phyloP scores from a whole-genome alignment of 2,797 vertebrate genomes.

The Hippoglossus hippoglossus region DNA sequence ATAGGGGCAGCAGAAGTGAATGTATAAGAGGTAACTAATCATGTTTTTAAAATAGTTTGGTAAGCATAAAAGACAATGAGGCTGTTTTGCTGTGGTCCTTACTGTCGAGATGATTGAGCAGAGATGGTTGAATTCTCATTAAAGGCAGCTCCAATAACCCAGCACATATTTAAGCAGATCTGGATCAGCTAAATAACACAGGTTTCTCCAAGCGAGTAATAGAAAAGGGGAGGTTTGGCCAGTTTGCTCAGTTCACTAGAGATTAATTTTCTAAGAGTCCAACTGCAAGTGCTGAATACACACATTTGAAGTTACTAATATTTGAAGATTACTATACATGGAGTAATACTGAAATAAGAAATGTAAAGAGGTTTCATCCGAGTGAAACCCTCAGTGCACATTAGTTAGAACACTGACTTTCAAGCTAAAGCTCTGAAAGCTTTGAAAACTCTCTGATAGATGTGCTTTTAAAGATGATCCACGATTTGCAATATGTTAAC shows the following conservation, averaged over 20 bases:
- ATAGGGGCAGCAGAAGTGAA: no score
- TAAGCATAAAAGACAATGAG: no score
- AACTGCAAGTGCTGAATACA: neutral
- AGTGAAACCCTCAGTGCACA: neutral
- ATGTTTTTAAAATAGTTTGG: no score
- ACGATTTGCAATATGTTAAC: neutral
- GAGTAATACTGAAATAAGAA: constrained; percentile 17
- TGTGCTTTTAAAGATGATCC: constrained; percentile 1
- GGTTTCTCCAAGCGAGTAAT: neutral
- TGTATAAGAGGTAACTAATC: no score
- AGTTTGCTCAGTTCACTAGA: no score
- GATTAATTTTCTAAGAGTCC: no score
- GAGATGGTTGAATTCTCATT: neutral
- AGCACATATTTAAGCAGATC: no score
- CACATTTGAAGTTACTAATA: neutral
- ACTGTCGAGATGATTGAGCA: neutral
- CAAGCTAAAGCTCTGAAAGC: constrained; percentile 5
- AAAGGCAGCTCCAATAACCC: no score
- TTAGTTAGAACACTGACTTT: constrained; percentile 1
- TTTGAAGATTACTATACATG: constrained; percentile 19
- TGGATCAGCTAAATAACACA: neutral
- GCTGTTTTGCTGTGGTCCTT: no score
- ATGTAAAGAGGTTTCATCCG: constrained; percentile 7
- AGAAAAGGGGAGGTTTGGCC: no score
- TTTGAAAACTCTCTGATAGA: constrained; percentile 1